Evolutionary conservation across 2,888 invertebrate species (phyloP).

Genomic region (Erpobdella octoculata): DNA sequence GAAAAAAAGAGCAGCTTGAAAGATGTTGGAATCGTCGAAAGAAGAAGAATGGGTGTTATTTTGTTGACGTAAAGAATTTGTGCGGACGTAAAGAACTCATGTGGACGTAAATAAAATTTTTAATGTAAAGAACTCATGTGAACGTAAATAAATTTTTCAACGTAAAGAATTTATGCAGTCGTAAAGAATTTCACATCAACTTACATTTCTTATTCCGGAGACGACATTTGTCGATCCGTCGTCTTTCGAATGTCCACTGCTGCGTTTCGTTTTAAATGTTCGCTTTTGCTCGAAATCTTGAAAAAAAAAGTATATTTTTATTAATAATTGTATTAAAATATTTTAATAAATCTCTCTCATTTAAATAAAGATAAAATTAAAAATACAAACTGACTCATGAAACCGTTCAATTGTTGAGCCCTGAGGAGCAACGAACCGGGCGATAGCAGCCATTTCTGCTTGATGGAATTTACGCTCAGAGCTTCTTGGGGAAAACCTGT

Average conservation of each 20-base stretch:
- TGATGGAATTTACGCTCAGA: neutral
- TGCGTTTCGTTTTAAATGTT: constrained; percentile 18
- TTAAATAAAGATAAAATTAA: neutral
- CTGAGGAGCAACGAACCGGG: neutral
- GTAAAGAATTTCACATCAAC: constrained; percentile 20
- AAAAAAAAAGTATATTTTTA: neutral
- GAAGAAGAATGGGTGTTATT: no score
- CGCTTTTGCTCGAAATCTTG: constrained; percentile 7
- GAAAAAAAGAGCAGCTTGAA: neutral
- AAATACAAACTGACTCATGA: neutral
- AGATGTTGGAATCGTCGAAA: neutral
- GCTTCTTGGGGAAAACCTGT: constrained; percentile 16
- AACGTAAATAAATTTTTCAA: neutral
- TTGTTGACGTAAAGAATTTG: no score
- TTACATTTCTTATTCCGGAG: constrained; percentile 20
- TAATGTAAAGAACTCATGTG: no score
- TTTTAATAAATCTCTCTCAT: neutral
- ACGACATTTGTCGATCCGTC: neutral
- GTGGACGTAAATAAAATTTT: no score
- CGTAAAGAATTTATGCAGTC: neutral
- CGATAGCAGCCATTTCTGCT: neutral
- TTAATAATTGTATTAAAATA: neutral
- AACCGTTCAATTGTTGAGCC: neutral
- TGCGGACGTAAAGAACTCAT: no score
- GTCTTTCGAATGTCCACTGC: neutral